Base-by-base conservation (phyloP, 2,888 invertebrate genomes). In the Caenorhabditis afra region DNA sequence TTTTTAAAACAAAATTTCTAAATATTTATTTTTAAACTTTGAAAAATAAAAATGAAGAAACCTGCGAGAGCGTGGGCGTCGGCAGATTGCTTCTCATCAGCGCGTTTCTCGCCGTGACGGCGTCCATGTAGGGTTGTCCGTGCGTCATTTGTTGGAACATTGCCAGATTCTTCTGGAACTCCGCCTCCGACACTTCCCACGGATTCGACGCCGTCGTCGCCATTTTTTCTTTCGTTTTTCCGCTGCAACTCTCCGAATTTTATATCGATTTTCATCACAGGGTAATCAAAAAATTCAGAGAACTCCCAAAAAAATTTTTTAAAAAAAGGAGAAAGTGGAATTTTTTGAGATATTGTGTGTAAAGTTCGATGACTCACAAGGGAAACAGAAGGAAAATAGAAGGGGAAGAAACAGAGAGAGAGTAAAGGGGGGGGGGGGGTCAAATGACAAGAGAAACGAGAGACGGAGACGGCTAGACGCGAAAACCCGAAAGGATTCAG, bases 11-110 rank as follows among this genome's bases (percentile, higher is more conserved):
- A 53, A 16, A 29, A 53, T n/a, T n/a, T n/a, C n/a, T n/a, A n/a
- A 29, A 29, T 29, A 47, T 16, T 39, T 49, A 2, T 52, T 23
- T 50, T 22, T 22, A 12, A 45, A 29, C 37, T 47, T 49, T 41
- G 41, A 18, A 29, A 29, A 29, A 29, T 5, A 29, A 29, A 29
- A 5, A 29, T 12, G 23, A 39, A 37, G 10, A 44, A 22, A 89
- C 89, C 85, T 96, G 95, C 18, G 98, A 98, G 16, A 99, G 92
- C 50, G 94, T 93, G 37, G 93, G 93, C 90, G 97, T 96, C 4
- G 96, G 95, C 78, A 99, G 92, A 79, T 96, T 94, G 11, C 96
- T 95, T 91, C 96, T 96, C 53, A 98, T 93, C 93, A 99, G 94
- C 75, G 98, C 94, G 82, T 95, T 94, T 76, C 97, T 93, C 0